Percentiles rank a stretch among this genome's conserved stretches.
Conservation (phyloP, 2,888 invertebrate genomes). For the Drosophila austrosaltans region DNA sequence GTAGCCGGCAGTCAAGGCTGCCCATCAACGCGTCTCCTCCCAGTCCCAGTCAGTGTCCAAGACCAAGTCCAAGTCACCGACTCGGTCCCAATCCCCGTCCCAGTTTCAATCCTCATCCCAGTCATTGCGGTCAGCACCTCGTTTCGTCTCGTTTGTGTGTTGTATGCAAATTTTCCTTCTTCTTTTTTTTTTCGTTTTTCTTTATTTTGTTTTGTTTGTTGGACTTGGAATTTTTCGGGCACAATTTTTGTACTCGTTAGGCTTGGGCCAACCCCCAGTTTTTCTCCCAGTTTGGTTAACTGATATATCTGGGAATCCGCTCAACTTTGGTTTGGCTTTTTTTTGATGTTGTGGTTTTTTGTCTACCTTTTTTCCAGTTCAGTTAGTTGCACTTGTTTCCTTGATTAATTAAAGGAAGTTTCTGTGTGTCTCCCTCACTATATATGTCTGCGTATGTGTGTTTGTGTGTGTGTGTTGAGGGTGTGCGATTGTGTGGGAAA, state of each 20-base stretch:
- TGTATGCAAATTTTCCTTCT: conserved; percentile 75
- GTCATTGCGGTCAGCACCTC: conserved; percentile 46
- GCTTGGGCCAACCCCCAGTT: conserved; percentile 49
- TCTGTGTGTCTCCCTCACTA: background rate
- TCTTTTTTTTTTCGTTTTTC: conserved; percentile 64
- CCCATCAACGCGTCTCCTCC: conserved; percentile 64
- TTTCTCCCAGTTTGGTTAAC: conserved; percentile 34
- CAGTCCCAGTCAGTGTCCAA: conserved; percentile 15
- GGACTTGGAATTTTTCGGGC: conserved; percentile 59
- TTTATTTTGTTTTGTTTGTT: conserved; percentile 58
- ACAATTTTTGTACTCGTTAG: conserved; percentile 58
- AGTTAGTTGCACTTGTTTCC: conserved; percentile 71
- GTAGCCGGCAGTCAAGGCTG: conserved; percentile 66
- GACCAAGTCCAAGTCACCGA: background rate
- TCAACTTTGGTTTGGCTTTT: conserved; percentile 26
- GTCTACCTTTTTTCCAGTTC: conserved; percentile 28
- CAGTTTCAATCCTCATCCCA: conserved; percentile 1
- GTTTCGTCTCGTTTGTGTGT: conserved; percentile 68
- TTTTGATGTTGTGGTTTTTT: conserved; percentile 39
- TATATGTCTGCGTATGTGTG: background rate
- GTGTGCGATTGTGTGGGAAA: conserved; percentile 59
- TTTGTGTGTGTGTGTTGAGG: background rate
- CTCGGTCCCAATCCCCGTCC: background rate
- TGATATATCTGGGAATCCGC: conserved; percentile 57
- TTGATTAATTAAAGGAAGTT: conserved; percentile 70